Percentiles rank a stretch among this genome's conserved stretches.
Evolutionary conservation across 2,888 invertebrate genomes (phyloP).

Genomic region (Agonopterix alstromeriana): DNA sequence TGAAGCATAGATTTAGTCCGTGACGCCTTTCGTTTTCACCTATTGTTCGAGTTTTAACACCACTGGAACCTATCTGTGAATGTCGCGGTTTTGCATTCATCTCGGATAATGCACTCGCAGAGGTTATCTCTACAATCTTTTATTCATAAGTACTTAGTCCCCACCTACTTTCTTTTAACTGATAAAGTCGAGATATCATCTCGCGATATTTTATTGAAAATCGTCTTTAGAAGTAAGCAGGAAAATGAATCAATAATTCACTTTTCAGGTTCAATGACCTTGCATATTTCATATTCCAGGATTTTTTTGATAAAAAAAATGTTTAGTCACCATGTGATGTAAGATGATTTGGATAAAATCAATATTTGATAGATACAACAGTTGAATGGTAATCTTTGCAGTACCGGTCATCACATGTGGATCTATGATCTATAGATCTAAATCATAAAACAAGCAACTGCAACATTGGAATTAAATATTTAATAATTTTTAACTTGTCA

Average conservation of each 20-base stretch:
- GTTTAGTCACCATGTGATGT: no score
- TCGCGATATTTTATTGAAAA: neutral
- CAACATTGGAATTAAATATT: no score
- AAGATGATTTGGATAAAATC: no score
- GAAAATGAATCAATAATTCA: neutral
- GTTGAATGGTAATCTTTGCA: no score
- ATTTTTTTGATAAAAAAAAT: no score
- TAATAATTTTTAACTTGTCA: no score
- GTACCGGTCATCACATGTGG: no score
- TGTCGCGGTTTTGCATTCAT: conserved; percentile 35
- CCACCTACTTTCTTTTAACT: neutral
- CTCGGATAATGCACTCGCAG: conserved; percentile 39
- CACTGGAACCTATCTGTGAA: conserved; percentile 41
- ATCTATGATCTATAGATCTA: no score
- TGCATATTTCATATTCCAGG: neutral
- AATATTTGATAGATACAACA: no score
- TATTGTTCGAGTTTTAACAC: conserved; percentile 54
- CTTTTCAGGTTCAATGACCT: neutral
- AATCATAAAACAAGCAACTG: no score
- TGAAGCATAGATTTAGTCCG: conserved; percentile 27
- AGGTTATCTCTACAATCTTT: conserved; percentile 30
- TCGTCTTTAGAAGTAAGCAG: neutral
- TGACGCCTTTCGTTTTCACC: conserved; percentile 49
- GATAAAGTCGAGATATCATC: neutral
- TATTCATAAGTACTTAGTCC: neutral